phyloP scores from a whole-genome alignment of 2,888 invertebrate genomes.

The Xestia rhomboidea region DNA sequence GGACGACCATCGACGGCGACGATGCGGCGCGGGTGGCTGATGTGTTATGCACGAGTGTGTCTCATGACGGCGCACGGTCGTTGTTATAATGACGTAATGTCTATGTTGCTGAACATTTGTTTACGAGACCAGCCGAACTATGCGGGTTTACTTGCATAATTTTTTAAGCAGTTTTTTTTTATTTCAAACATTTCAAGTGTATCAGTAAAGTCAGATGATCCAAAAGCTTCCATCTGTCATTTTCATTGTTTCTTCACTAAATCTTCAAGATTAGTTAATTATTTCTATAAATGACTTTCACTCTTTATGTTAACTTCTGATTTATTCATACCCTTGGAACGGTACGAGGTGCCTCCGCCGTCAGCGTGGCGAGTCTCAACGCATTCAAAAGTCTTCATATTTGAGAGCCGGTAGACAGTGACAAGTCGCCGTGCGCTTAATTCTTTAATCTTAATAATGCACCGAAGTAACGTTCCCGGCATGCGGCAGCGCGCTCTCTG shows the following conservation, averaged over 20 bases:
- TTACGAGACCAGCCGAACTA: background rate
- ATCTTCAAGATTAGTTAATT: background rate
- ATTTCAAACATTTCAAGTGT: too few relatives aligned
- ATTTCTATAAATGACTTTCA: background rate
- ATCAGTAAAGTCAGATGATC: background rate
- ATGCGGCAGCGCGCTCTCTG: background rate
- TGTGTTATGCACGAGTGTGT: background rate
- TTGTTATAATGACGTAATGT: background rate
- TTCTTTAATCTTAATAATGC: constrained; percentile 68
- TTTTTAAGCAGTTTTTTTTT: background rate
- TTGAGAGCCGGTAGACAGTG: constrained; percentile 33
- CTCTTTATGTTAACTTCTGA: background rate
- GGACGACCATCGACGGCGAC: constrained; percentile 40
- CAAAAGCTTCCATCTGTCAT: background rate
- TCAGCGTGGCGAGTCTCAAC: constrained; percentile 13
- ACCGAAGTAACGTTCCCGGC: constrained; percentile 16
- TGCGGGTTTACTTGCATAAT: background rate
- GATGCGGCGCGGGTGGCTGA: background rate
- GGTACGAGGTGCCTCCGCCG: background rate
- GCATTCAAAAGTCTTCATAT: constrained; percentile 33
- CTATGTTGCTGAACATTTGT: background rate
- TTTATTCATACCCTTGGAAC: background rate
- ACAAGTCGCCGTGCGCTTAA: constrained; percentile 33
- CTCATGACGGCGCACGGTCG: background rate
- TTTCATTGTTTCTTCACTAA: background rate